Base-by-base conservation (phyloP, 2,797 vertebrate genomes). In the Cirrhinus mrigala region DNA sequence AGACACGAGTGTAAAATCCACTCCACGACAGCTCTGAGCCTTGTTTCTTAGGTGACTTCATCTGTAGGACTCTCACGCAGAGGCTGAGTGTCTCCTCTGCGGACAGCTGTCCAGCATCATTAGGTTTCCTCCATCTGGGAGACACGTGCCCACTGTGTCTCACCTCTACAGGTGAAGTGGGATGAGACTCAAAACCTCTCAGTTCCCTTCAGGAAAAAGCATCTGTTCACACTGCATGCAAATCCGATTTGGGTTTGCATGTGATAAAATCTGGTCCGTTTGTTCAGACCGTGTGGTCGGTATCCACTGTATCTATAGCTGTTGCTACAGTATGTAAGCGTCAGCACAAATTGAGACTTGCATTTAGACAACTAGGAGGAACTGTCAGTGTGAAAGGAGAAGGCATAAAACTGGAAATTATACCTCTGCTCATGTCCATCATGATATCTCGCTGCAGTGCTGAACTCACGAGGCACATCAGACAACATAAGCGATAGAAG, bases 91-190 rank as follows among this genome's bases (percentile, higher is more conserved):
- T 83, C 85, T 82, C 85, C 64, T 69, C 80, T 69, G 87, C 66
- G 79, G 87, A 88, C 87, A 85, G 87, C 87, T 88, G 87, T 88
- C 87, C 80, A 50, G 73, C 79, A 88, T 78, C 83, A 85, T 88
- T 88, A 88, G 83, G 20, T 60, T 75, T 85, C 58, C 60, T 77
- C 20, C 37, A 83, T 81, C 83, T 52, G 79, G 73, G 68, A 82
- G 74, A 88, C 87, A 78, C 24, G 24, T 56, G 33, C 15, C 71
- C 20, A 66, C 70, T 62, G 77, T 75, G n/a, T 76, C 64, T 81
- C 86, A 82, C 82, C 86, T 77, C 75, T 71, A 58, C 69, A 83
- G 84, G 80, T 85, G 83, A 82, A 54, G 54, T 56, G 44, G 82
- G 64, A 71, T 22, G 15, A 68, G 76, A 69, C 60, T 78, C 62